Conservation (phyloP, 2,797 vertebrate genomes). For the Phrynocephalus forsythii region DNA sequence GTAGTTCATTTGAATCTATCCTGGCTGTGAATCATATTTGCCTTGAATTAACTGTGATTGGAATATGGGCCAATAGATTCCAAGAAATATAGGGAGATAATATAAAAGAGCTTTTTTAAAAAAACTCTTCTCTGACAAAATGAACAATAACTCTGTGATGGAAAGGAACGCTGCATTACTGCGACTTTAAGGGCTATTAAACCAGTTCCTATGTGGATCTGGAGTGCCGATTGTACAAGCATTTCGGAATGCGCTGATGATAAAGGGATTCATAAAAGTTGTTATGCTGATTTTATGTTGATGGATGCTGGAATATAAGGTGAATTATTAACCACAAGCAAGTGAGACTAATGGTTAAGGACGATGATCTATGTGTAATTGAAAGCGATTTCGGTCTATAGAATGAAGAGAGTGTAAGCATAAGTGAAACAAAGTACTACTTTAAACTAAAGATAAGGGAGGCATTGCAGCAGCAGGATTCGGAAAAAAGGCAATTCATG, state of each 20-base stretch:
- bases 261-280: constrained; percentile 83
- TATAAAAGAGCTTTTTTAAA: constrained; percentile 67
- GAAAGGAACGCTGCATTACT: constrained; percentile 77
- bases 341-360: constrained; percentile 82
- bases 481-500: constrained; percentile 51
- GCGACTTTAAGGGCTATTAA: constrained; percentile 82
- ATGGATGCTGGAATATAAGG: constrained; percentile 80
- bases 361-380: constrained; percentile 79
- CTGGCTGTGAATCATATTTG: constrained; percentile 13
- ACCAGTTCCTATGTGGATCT: constrained; percentile 78
- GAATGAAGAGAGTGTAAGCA: constrained; percentile 70
- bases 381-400: constrained; percentile 77
- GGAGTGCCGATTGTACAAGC: constrained; percentile 79
- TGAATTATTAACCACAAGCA: constrained; percentile 82
- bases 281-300: constrained; percentile 84
- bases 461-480: constrained; percentile 60
- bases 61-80: constrained; percentile 45
- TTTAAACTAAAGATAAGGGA: constrained; percentile 75
- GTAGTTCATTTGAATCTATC: not conserved
- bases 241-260: constrained; percentile 80
- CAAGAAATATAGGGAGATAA: constrained; percentile 63
- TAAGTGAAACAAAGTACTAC: constrained; percentile 72
- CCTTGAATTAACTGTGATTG: constrained; percentile 39
- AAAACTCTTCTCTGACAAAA: constrained; percentile 72
- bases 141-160: constrained; percentile 75